Evolutionary conservation across 2,797 vertebrate species (phyloP).

Genomic region (Carcharodon carcharias): DNA sequence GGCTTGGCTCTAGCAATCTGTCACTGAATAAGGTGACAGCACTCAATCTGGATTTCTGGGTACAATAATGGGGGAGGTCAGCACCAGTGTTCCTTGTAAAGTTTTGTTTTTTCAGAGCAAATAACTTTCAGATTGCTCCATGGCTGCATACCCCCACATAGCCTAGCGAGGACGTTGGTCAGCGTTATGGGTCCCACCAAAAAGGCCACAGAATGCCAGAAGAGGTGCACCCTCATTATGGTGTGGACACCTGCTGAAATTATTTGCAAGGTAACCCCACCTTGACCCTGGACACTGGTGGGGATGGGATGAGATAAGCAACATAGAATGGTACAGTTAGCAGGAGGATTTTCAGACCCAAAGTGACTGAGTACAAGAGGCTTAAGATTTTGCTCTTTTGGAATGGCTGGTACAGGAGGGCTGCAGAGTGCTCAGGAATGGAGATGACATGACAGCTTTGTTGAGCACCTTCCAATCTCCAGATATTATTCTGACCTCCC

Average conservation of each 20-base stretch:
- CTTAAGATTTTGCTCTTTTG: background rate
- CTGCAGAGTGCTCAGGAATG: background rate
- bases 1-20: background rate
- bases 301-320: background rate
- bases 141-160: no score
- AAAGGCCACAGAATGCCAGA: no score
- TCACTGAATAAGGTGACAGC: background rate
- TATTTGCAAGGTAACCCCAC: background rate
- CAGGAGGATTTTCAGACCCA: background rate
- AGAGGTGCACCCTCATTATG: background rate
- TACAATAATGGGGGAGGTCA: background rate
- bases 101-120: no score
- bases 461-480: background rate
- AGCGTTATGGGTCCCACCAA: no score
- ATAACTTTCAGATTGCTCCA: no score
- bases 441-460: background rate
- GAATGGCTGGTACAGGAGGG: background rate
- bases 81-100: background rate
- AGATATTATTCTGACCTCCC: no score
- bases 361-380: background rate
- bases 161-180: no score
- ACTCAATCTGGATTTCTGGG: background rate
- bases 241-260: background rate
- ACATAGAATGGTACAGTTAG: background rate
- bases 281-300: background rate